Evolutionary conservation across 2,888 invertebrate species (phyloP), one percentile per base, ranked within the genome.

Genomic region (Coenonympha glycerion): DNA sequence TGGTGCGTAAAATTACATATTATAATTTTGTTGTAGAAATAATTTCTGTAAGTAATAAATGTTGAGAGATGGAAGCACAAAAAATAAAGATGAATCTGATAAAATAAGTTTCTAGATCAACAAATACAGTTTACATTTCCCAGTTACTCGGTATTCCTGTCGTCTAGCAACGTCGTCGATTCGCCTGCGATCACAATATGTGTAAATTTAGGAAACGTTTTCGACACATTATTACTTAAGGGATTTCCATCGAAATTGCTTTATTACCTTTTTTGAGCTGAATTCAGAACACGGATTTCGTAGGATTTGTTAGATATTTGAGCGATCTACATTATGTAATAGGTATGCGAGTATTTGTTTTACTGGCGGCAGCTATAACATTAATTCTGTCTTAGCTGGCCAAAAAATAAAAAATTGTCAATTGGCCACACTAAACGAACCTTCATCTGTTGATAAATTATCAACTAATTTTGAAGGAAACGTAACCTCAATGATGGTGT

Each of bases 221-320:
- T 82, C 80, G 82, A 80, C 79, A 79, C 83, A 84, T 85, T 85
- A 85, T 84, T 84, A 84, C 84, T 84, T 79, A 77, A 78, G 81
- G 85, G 84, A 85, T 85, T 85, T 84, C 83, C 75, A 78, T 82
- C 82, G 79, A 83, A 85, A 85, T 85, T 84, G 85, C 85, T 83
- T 84, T 84, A 84, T 84, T 82, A 84, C 82, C 79, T 80, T 77
- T 41, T 82, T 79, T 76, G 77, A 83, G 73, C 81, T 79, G 76
- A 69, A 81, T 78, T 79, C 72, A 61, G 66, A 73, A 76, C 72
- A 67, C 62, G 80, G 84, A 76, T 82, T 81, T 77, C 69, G 68
- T 62, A 61, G 83, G 80, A 79, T 82, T 80, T 79, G 58, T 68
- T 60, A 62, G 64, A 59, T 64, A 60, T 66, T 67, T 63, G 63